These are phyloP conservation scores for Rhyacichthys aspro DNA, from an alignment of 2,797 vertebrate genomes.

Conservation along the genomic window DNA sequence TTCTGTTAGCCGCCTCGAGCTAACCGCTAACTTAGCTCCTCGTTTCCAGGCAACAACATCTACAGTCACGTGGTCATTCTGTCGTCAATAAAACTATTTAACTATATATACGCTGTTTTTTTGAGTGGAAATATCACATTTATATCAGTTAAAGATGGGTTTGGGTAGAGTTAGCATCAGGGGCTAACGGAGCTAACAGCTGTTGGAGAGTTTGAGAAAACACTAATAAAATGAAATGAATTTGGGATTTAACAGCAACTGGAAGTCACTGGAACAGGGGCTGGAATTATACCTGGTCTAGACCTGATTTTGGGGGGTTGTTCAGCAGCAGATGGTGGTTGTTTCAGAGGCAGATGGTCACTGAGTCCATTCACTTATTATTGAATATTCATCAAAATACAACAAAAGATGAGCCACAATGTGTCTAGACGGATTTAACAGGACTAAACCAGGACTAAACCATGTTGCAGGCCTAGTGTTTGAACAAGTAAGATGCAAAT, in stretches of 20 bases:
- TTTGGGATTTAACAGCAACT: not conserved
- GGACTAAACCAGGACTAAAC: not conserved
- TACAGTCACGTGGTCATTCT: not conserved
- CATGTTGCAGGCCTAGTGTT: no score
- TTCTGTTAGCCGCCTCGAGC: not conserved
- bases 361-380: not conserved
- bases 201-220: no score
- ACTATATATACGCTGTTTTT: not conserved
- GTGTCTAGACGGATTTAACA: constrained; percentile 1
- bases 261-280: no score
- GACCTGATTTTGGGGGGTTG: not conserved
- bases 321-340: constrained; percentile 6
- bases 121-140: no score
- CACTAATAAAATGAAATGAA: not conserved
- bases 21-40: not conserved
- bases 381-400: constrained; percentile 8
- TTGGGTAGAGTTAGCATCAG: no score
- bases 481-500: no score
- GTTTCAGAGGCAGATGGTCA: constrained; percentile 6
- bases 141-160: no score
- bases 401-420: constrained; percentile 4
- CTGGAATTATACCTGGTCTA: no score
- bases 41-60: constrained; percentile 11
- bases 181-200: no score
- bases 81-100: not conserved